Evolutionary conservation across 2,888 invertebrate species (phyloP).

Genomic region (Trichogramma dendrolimi): DNA sequence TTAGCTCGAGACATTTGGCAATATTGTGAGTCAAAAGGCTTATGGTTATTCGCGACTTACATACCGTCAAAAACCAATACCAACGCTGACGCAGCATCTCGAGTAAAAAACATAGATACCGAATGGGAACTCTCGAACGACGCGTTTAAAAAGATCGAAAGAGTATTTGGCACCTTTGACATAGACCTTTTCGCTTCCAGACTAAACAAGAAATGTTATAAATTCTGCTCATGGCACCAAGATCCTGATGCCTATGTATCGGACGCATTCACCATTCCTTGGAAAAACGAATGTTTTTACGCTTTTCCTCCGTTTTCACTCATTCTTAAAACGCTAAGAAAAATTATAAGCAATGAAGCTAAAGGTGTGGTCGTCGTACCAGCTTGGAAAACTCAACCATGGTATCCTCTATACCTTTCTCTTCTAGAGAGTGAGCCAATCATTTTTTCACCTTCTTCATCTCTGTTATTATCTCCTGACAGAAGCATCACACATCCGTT

Average conservation of each 20-base stretch:
- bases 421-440: slow-evolving; percentile 17
- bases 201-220: slow-evolving; percentile 16
- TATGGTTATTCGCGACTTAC: too few species aligned
- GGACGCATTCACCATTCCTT: slow-evolving; percentile 21
- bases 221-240: slow-evolving; percentile 18
- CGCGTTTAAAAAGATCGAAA: neutral
- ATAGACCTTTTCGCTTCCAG: slow-evolving; percentile 25
- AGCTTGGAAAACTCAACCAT: slow-evolving; percentile 15
- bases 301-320: slow-evolving; percentile 25
- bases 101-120: neutral
- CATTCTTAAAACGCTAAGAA: slow-evolving; percentile 1
- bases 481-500: slow-evolving; percentile 16
- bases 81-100: too few species aligned
- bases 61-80: too few species aligned
- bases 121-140: slow-evolving; percentile 13
- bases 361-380: slow-evolving; percentile 18
- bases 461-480: slow-evolving; percentile 20
- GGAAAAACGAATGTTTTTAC: slow-evolving; percentile 17
- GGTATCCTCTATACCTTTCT: slow-evolving; percentile 21
- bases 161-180: slow-evolving; percentile 7
- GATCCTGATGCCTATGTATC: slow-evolving; percentile 9
- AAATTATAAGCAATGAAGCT: slow-evolving; percentile 19
- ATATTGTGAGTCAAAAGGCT: too few species aligned
- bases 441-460: slow-evolving; percentile 13
- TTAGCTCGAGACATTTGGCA: too few species aligned